Conservation (phyloP, 2,888 invertebrate species). For the Phyllotreta cruciferae region DNA sequence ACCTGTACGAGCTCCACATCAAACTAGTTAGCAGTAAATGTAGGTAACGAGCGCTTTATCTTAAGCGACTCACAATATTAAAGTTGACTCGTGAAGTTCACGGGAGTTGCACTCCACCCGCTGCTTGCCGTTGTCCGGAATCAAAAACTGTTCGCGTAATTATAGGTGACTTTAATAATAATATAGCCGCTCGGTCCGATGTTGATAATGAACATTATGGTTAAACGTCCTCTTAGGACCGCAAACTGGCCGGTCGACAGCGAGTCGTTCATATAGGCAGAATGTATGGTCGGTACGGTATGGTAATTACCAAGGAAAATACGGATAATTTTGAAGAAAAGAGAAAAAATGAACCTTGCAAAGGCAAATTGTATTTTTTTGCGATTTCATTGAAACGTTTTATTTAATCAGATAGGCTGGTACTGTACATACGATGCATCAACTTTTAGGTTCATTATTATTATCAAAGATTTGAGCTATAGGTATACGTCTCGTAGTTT, state of each 20-base stretch:
- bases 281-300: conserved; percentile 13
- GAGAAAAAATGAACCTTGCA: not conserved
- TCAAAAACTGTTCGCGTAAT: conserved; percentile 49
- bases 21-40: conserved; percentile 47
- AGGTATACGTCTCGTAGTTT: not conserved
- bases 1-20: conserved; percentile 18
- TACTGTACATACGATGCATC: not conserved
- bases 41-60: conserved; percentile 41
- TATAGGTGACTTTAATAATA: conserved; percentile 49
- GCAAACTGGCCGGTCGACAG: too few species aligned
- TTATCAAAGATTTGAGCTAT: not conserved
- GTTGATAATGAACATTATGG: too few species aligned
- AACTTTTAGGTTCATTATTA: not conserved
- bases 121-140: conserved; percentile 35
- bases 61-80: conserved; percentile 34
- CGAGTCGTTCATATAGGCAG: too few species aligned
- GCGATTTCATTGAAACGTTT: too few species aligned
- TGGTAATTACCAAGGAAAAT: conserved; percentile 30
- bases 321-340: not conserved
- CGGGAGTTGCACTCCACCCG: conserved; percentile 48
- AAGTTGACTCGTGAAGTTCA: conserved; percentile 38
- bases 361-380: too few species aligned
- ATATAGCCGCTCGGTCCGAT: conserved; percentile 4
- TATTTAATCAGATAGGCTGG: too few species aligned
- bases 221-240: too few species aligned